These are phyloP conservation scores for Ochotona curzoniae DNA, from an alignment of 2,113 vertebrate species.

Conservation along the genomic window DNA sequence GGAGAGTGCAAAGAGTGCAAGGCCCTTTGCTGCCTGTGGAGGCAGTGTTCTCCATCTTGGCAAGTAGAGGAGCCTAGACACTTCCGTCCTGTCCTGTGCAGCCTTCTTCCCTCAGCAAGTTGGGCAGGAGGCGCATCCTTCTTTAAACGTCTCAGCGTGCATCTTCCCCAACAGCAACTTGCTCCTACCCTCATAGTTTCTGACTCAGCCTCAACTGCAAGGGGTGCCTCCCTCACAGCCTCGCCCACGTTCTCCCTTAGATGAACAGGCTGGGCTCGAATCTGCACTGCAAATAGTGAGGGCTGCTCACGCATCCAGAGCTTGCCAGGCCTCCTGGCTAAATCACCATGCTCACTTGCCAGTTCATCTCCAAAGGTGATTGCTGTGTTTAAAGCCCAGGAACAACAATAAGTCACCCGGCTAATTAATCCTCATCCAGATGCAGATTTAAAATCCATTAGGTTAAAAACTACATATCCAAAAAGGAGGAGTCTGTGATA, in stretches of 20 bases:
- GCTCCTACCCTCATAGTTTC: background rate
- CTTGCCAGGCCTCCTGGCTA: background rate
- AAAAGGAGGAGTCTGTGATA: background rate
- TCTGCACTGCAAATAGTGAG: background rate
- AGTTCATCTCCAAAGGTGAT: slow-evolving; percentile 49
- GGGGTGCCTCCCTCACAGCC: background rate
- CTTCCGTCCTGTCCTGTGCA: too few species aligned
- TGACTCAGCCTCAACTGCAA: background rate
- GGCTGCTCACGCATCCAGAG: background rate
- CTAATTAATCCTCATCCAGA: background rate
- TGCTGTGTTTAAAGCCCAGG: slow-evolving; percentile 40
- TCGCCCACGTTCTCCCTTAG: background rate
- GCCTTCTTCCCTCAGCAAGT: background rate
- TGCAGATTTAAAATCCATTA: background rate
- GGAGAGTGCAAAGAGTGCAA: background rate
- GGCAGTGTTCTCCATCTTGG: background rate
- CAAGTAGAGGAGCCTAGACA: background rate
- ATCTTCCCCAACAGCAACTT: background rate
- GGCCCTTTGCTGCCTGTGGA: background rate
- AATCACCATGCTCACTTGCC: background rate
- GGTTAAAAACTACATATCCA: background rate
- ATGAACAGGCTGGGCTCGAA: background rate
- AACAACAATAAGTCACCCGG: slow-evolving; percentile 24
- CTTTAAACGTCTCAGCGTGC: background rate
- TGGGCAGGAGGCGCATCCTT: background rate